Conservation (phyloP, 2,797 vertebrate genomes). For the Cheirogaleus major region DNA sequence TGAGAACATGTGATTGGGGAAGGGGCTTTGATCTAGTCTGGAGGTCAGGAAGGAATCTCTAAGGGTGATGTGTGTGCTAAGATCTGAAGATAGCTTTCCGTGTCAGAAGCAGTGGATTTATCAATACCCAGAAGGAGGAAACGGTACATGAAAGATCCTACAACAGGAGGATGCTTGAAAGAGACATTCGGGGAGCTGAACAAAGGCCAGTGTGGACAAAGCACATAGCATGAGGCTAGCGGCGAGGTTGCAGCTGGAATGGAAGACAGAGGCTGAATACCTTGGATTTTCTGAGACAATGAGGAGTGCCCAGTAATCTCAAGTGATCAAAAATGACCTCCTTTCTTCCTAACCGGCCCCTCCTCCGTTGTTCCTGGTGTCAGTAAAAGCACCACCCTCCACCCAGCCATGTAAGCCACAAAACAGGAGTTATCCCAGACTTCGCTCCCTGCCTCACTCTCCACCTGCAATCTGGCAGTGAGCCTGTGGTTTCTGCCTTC, state of each 20-base stretch:
- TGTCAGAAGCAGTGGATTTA: not conserved
- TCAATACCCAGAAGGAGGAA: not conserved
- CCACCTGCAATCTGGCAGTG: rapidly evolving
- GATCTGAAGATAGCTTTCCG: not conserved
- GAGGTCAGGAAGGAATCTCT: not conserved
- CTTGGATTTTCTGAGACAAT: not conserved
- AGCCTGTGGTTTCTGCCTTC: not conserved
- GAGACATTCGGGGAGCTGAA: not conserved
- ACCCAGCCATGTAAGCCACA: not conserved
- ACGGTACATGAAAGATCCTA: not conserved
- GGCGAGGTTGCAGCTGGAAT: not conserved
- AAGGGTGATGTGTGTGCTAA: not conserved
- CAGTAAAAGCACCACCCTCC: not conserved
- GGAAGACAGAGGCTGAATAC: too few relatives aligned
- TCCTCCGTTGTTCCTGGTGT: not conserved
- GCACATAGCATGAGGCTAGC: rapidly evolving
- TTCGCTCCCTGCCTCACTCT: not conserved
- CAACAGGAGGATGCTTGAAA: not conserved
- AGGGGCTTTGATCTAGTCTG: not conserved
- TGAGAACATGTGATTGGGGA: too few relatives aligned
- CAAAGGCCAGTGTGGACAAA: not conserved
- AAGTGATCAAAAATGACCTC: not conserved
- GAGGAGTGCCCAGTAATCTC: not conserved
- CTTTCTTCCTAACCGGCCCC: not conserved
- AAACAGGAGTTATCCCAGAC: not conserved